A percentile compares a stretch with the other conserved stretches of the same genome.
phyloP scores from a whole-genome alignment of 2,797 vertebrate species.

The Aplochiton taeniatus region DNA sequence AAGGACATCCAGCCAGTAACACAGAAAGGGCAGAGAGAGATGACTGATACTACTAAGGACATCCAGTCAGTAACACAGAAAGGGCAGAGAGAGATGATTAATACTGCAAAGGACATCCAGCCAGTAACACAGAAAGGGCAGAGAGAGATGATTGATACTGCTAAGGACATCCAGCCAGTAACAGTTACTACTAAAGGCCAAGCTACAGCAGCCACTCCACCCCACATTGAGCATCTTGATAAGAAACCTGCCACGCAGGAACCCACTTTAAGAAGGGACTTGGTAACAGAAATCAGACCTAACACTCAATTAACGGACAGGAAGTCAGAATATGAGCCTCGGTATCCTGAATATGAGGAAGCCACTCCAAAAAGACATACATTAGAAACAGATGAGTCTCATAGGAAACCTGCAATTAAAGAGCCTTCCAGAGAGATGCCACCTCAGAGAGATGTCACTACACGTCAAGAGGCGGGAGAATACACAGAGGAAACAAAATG shows the following conservation, averaged over 20 bases:
- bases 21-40: background rate
- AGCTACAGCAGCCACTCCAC: background rate
- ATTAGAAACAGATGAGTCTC: slow-evolving; percentile 4
- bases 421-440: background rate
- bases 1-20: background rate
- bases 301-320: background rate
- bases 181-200: slow-evolving; percentile 1
- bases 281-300: slow-evolving; percentile 57
- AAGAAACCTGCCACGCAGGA: background rate
- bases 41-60: background rate
- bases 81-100: background rate
- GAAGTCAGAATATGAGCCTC: background rate
- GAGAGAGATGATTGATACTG: background rate
- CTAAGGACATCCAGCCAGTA: background rate
- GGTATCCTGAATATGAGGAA: background rate
- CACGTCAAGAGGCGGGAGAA: slow-evolving; percentile 15
- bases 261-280: slow-evolving; percentile 7
- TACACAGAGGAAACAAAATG: slow-evolving; percentile 23
- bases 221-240: background rate
- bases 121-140: background rate
- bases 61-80: background rate
- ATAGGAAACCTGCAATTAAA: slow-evolving; percentile 12
- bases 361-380: background rate
- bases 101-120: background rate
- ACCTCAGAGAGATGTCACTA: slow-evolving; percentile 14